Evolutionary conservation across 1,140 invertebrate species (phyloP).

Genomic region (Akabosia matsudoensis): DNA sequence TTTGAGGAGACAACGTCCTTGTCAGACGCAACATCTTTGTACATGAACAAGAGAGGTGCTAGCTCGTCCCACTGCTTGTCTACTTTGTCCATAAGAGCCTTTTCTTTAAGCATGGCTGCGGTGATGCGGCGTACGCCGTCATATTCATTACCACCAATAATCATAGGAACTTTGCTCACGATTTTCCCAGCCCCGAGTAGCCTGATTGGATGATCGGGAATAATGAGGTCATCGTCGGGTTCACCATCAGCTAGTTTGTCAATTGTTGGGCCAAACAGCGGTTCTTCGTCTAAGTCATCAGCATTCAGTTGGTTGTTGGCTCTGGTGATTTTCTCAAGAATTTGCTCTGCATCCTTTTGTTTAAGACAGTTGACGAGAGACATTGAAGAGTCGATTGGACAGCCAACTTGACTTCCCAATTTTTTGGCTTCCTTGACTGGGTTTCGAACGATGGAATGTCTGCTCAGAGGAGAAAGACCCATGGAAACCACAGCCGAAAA

Average conservation of each 20-base stretch:
- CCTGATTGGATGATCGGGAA: slow-evolving; percentile 25
- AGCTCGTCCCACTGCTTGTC: slow-evolving; percentile 30
- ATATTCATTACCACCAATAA: slow-evolving; percentile 2
- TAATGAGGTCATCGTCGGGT: slow-evolving; percentile 30
- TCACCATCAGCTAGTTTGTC: slow-evolving; percentile 26
- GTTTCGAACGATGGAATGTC: slow-evolving; percentile 13
- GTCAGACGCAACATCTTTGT: neutral
- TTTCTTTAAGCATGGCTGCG: slow-evolving; percentile 11
- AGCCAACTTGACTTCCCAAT: slow-evolving; percentile 23
- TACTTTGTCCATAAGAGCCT: slow-evolving; percentile 11
- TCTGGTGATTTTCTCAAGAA: slow-evolving; percentile 9
- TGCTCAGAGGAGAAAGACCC: slow-evolving; percentile 6
- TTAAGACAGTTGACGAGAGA: slow-evolving; percentile 34
- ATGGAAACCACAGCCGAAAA: slow-evolving; percentile 28
- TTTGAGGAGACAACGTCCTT: neutral
- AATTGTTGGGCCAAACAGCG: slow-evolving; percentile 22
- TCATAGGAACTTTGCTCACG: slow-evolving; percentile 30
- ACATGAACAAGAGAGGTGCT: slow-evolving; percentile 16
- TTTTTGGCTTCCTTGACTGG: slow-evolving; percentile 35
- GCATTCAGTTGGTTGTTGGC: neutral
- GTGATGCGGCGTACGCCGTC: neutral
- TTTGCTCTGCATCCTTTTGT: neutral
- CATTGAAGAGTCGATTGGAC: slow-evolving; percentile 25
- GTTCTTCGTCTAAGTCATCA: neutral
- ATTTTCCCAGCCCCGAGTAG: slow-evolving; percentile 30